These are phyloP conservation scores for Neosilurus mollespiculum DNA, from an alignment of 2,797 vertebrate species.

Conservation along the genomic window DNA sequence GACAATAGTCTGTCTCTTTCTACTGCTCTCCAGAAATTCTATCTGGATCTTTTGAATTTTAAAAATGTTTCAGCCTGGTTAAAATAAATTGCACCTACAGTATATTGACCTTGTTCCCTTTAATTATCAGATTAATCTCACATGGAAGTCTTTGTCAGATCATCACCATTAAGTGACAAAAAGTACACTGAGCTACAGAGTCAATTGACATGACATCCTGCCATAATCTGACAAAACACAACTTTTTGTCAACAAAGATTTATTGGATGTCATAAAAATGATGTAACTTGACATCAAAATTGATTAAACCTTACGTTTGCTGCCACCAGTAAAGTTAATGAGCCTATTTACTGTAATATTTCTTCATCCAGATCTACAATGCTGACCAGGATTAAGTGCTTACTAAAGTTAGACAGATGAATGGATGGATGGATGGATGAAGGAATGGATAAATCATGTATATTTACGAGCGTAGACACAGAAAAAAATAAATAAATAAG, in stretches of 20 bases:
- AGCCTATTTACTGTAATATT: background rate
- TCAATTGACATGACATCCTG: background rate
- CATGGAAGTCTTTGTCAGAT: background rate
- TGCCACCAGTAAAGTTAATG: background rate
- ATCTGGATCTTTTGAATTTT: background rate
- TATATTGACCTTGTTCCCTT: slow-evolving; percentile 9
- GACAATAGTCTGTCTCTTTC: background rate
- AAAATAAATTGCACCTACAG: slow-evolving; percentile 8
- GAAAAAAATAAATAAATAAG: background rate
- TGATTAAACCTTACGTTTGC: background rate
- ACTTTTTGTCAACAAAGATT: background rate
- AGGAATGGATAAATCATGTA: background rate
- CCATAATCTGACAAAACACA: background rate
- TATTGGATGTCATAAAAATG: background rate
- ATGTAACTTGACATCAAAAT: background rate
- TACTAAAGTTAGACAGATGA: background rate
- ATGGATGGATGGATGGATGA: background rate
- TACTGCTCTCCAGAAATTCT: background rate
- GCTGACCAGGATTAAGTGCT: background rate
- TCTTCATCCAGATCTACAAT: background rate
- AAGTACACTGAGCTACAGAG: background rate
- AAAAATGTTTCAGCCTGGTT: background rate
- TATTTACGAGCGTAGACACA: background rate
- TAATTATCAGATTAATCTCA: slow-evolving; percentile 3
- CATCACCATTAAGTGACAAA: background rate